Percentiles rank a stretch among this genome's conserved stretches.
phyloP scores from a whole-genome alignment of 2,888 invertebrate genomes.

The Drosophila cognata region DNA sequence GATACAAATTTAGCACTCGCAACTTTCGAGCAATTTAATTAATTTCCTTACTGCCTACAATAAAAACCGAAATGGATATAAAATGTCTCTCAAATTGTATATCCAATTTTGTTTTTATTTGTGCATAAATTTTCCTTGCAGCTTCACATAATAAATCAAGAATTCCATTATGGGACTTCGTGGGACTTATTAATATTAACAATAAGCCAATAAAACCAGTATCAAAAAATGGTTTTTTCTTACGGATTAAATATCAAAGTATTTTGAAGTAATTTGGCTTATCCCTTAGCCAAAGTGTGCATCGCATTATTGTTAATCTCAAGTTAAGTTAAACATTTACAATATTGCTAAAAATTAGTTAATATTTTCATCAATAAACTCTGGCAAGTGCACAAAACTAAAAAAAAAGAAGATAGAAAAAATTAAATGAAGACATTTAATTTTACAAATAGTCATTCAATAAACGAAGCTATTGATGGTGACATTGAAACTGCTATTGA shows the following conservation, averaged over 20 bases:
- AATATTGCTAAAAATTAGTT: conserved; percentile 13
- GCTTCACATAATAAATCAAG: background rate
- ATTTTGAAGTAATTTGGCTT: background rate
- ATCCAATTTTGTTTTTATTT: background rate
- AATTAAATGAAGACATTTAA: background rate
- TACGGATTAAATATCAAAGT: background rate
- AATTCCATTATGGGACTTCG: background rate
- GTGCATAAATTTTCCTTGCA: background rate
- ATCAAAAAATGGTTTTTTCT: background rate
- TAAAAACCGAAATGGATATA: background rate
- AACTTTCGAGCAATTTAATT: conserved; percentile 20
- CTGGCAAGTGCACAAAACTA: conserved; percentile 24
- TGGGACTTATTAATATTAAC: background rate
- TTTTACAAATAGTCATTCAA: conserved; percentile 45
- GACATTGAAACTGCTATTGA: conserved; percentile 58
- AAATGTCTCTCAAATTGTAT: background rate
- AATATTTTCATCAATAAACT: conserved; percentile 43
- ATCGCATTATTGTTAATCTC: background rate
- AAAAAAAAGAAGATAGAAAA: background rate
- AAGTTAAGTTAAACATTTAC: background rate
- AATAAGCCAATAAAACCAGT: background rate
- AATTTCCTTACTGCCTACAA: background rate
- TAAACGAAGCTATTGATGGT: conserved; percentile 17
- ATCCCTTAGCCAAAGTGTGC: background rate
- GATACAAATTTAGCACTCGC: conserved; percentile 6